Evolutionary conservation across 2,888 invertebrate genomes (phyloP), one percentile per base, ranked within the genome.

Genomic region (Peribatodes rhomboidaria): DNA sequence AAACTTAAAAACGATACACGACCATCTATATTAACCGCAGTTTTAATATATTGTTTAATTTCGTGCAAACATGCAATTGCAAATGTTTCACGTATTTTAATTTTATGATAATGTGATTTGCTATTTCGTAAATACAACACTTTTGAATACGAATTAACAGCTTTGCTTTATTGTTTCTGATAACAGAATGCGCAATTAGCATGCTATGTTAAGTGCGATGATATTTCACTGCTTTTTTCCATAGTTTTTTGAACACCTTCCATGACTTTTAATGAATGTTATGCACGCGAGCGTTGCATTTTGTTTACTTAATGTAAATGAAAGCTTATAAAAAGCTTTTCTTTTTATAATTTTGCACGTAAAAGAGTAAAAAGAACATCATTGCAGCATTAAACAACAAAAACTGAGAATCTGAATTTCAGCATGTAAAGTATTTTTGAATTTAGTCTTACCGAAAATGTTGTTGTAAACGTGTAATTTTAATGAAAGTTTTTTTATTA

Each of bases 31-130:
- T 70, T 72, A 72, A 74, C 80, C 67, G 72, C 75, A 75, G 78
- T 78, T 83, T 78, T 72, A 77, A 74, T 77, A 76, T 76, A 66
- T 65, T 80, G 79, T 78, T 81, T 84, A 84, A 87, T 85, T 83
- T 75, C 73, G 77, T 70, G 77, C 75, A 76, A 81, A 80, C 87
- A 86, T 83, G 86, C 84, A 78, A 84, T 80, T 80, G 79, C 74
- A 81, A 72, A 67, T 65, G 71, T 70, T 74, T 61, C 58, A 70
- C 67, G 61, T 72, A 69, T 74, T 79, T 76, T 72, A 76, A 78
- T 71, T 74, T 68, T 70, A 66, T 77, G 80, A 79, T 79, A 78
- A 79, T 76, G 75, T 80, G 79, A 85, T 86, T 86, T 83, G 81
- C 82, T 80, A 79, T 83, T 81, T 78, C 73, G 39, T 53, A 61